These are phyloP conservation scores for Phanerotoma sp. DNA, from an alignment of 2,888 invertebrate genomes.

Conservation along the genomic window DNA sequence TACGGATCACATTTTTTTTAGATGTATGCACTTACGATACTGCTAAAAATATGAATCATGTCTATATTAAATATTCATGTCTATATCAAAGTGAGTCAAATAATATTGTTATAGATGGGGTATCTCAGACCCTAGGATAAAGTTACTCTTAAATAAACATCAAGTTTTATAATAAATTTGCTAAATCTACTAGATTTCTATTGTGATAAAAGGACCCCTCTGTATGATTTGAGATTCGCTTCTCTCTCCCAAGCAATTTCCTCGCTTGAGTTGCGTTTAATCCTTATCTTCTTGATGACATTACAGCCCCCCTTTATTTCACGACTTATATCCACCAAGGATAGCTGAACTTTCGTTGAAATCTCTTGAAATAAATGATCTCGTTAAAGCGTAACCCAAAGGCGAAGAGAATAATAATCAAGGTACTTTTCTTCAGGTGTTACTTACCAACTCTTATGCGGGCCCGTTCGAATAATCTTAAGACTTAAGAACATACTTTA, in stretches of 20 bases:
- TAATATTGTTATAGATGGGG: too few relatives aligned
- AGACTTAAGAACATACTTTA: too few relatives aligned
- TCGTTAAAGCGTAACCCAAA: background rate
- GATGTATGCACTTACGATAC: too few relatives aligned
- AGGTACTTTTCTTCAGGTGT: background rate
- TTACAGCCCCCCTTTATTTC: background rate
- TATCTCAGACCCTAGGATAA: background rate
- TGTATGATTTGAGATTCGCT: background rate
- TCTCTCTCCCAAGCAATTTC: background rate
- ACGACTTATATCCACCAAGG: background rate
- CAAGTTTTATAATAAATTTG: background rate
- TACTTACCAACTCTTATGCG: background rate
- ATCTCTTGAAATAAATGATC: slow-evolving; percentile 1
- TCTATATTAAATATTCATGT: too few relatives aligned
- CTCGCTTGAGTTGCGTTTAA: background rate
- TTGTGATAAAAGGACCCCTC: slow-evolving; percentile 2
- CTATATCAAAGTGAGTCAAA: too few relatives aligned
- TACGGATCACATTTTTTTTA: too few relatives aligned
- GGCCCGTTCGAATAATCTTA: background rate
- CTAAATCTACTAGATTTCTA: background rate
- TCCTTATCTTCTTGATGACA: slow-evolving; percentile 2
- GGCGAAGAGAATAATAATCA: background rate
- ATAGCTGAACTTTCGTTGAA: background rate
- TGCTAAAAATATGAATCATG: too few relatives aligned
- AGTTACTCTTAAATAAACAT: background rate